Conservation (phyloP, 2,797 vertebrate species). For the Semotilus atromaculatus region DNA sequence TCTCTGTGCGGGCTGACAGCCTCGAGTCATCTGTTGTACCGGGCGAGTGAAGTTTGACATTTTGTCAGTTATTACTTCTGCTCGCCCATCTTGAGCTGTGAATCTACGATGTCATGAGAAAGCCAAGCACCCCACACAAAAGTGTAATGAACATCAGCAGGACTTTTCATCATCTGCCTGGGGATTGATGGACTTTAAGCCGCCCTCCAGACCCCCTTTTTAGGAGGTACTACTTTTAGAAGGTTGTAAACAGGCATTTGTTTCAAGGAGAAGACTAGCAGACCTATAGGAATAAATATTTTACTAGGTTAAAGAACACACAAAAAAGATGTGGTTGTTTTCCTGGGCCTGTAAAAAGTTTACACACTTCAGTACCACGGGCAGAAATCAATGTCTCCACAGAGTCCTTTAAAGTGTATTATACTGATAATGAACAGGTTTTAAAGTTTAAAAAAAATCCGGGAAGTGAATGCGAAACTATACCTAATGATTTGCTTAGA, state of each 20-base stretch:
- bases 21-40: constrained; percentile 53
- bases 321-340: constrained; percentile 14
- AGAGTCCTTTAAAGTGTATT: constrained; percentile 3
- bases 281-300: constrained; percentile 32
- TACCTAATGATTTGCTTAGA: constrained; percentile 4
- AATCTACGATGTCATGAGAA: constrained; percentile 41
- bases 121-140: constrained; percentile 47
- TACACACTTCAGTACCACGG: not conserved
- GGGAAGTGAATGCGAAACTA: constrained; percentile 4
- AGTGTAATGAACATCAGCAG: constrained; percentile 54
- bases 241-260: constrained; percentile 23
- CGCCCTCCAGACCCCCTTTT: constrained; percentile 35
- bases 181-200: constrained; percentile 41
- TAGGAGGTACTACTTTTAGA: constrained; percentile 21
- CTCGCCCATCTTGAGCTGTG: constrained; percentile 31
- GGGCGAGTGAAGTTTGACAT: constrained; percentile 55
- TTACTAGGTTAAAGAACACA: constrained; percentile 43
- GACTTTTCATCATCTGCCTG: constrained; percentile 36
- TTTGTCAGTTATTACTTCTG: constrained; percentile 59
- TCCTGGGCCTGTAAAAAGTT: not conserved
- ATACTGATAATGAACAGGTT: not conserved
- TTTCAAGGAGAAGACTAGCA: constrained; percentile 23
- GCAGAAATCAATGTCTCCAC: constrained; percentile 2
- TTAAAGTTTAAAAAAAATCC: not conserved
- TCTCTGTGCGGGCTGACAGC: constrained; percentile 28